phyloP scores from a whole-genome alignment of 2,797 vertebrate species.

The Acanthis flammea region DNA sequence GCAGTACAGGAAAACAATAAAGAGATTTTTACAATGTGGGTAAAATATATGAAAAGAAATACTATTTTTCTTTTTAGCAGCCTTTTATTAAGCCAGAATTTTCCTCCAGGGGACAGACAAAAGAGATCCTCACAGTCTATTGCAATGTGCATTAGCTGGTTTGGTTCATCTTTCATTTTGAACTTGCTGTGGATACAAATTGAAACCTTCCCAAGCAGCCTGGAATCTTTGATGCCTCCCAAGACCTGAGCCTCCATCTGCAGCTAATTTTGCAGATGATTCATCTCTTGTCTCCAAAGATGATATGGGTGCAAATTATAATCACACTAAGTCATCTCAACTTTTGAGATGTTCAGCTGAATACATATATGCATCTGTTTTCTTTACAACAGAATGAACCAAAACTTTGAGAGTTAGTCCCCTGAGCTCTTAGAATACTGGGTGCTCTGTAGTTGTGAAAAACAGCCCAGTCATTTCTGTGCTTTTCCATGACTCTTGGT shows the following conservation, averaged over 20 bases:
- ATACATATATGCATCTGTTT: conserved; percentile 14
- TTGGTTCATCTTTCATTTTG: conserved; percentile 43
- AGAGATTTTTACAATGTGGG: background rate
- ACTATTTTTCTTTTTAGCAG: background rate
- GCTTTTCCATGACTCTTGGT: background rate
- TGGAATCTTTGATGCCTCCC: conserved; percentile 7
- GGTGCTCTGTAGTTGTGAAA: background rate
- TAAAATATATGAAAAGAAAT: conserved; percentile 16
- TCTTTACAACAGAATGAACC: background rate
- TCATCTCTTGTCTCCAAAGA: conserved; percentile 39
- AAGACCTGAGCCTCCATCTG: conserved; percentile 42
- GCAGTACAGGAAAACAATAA: background rate
- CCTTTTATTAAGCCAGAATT: conserved; percentile 1
- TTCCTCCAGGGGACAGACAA: background rate
- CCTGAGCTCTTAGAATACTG: background rate
- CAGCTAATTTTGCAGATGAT: conserved; percentile 37
- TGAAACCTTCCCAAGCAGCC: conserved; percentile 6
- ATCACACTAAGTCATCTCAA: background rate
- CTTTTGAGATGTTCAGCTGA: background rate
- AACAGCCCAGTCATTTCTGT: background rate
- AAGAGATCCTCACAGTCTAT: background rate
- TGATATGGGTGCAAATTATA: conserved; percentile 16
- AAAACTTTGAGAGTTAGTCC: background rate
- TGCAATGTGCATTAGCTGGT: background rate
- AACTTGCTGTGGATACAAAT: conserved; percentile 13